Evolutionary conservation across 2,113 vertebrate species (phyloP).

Genomic region (Lophura nycthemera): DNA sequence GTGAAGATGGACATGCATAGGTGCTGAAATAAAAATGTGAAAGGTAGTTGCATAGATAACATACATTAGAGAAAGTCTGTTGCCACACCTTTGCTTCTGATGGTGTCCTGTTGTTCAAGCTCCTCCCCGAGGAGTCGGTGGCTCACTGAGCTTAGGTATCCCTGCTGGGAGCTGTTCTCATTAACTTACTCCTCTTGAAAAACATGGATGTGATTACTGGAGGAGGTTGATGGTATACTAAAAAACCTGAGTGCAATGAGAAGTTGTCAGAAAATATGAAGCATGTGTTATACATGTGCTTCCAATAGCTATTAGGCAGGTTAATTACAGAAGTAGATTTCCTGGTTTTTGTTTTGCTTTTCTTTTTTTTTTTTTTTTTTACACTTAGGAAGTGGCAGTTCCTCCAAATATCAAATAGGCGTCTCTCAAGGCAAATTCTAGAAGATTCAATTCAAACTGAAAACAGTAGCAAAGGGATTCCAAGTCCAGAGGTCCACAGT

Average conservation of each 20-base stretch:
- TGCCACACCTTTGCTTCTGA: neutral
- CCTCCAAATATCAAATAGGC: neutral
- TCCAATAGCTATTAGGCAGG: neutral
- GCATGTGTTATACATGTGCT: neutral
- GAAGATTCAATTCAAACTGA: neutral
- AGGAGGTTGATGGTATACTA: neutral
- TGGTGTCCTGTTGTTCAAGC: neutral
- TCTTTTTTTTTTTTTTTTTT: neutral
- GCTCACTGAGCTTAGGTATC: neutral
- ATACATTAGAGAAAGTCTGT: neutral
- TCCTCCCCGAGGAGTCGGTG: neutral
- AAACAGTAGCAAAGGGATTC: neutral
- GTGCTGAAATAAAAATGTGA: neutral
- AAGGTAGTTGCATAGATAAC: neutral
- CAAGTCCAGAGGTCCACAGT: neutral
- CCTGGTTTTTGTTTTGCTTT: neutral
- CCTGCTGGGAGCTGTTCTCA: neutral
- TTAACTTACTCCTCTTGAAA: conserved; percentile 15
- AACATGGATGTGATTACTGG: neutral
- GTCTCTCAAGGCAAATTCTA: neutral
- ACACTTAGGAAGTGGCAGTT: neutral
- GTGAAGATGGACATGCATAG: neutral
- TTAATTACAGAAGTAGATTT: neutral
- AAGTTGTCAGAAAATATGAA: neutral
- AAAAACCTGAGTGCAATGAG: neutral